phyloP scores from a whole-genome alignment of 2,888 invertebrate genomes.

The Zonitis immaculata region DNA sequence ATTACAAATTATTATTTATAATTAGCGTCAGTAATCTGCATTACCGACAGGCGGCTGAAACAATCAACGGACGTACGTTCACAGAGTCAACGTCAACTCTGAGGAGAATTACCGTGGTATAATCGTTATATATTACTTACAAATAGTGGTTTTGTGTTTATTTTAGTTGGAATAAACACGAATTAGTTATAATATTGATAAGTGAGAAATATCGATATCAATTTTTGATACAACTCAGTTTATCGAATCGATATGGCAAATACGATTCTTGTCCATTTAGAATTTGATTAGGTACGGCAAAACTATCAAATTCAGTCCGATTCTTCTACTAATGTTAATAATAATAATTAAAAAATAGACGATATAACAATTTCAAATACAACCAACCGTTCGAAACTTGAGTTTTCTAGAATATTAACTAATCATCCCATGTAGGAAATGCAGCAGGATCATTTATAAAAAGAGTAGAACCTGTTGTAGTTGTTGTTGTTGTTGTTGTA shows the following conservation, averaged over 20 bases:
- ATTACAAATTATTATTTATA: no score
- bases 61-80: no score
- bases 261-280: not conserved
- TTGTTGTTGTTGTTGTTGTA: slow-evolving; percentile 25
- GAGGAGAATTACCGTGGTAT: no score
- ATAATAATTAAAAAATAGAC: slow-evolving; percentile 13
- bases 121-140: no score
- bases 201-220: no score
- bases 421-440: slow-evolving; percentile 38
- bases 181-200: not conserved
- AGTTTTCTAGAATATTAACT: slow-evolving; percentile 17
- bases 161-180: not conserved
- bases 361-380: slow-evolving; percentile 23
- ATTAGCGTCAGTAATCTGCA: no score
- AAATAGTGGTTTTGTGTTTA: not conserved
- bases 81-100: no score
- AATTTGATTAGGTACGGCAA: not conserved
- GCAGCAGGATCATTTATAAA: slow-evolving; percentile 38
- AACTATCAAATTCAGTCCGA: not conserved
- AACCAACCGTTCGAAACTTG: slow-evolving; percentile 11
- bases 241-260: not conserved
- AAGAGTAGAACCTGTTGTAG: slow-evolving; percentile 30
- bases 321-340: slow-evolving; percentile 4
- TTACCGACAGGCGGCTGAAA: no score
- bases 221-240: no score